phyloP scores from a whole-genome alignment of 2,888 invertebrate genomes.

The Clitarchus hookeri region DNA sequence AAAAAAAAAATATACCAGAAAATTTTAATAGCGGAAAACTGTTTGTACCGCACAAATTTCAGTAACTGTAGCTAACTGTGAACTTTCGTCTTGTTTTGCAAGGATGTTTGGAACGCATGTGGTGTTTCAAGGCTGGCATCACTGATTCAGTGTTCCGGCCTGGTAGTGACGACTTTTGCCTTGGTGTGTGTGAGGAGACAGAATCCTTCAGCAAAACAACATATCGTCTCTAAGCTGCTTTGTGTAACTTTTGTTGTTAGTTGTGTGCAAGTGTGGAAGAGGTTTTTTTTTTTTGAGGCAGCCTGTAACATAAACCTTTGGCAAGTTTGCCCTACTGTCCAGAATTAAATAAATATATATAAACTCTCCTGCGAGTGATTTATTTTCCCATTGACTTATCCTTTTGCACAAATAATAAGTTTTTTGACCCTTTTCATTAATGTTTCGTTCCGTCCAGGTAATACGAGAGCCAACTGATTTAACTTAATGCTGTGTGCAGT shows the following conservation, averaged over 20 bases:
- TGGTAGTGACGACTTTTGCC: not conserved
- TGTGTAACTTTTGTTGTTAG: not conserved
- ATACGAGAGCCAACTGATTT: no score
- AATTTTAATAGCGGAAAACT: not conserved
- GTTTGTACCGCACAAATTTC: not conserved
- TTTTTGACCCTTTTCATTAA: no score
- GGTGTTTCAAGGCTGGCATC: not conserved
- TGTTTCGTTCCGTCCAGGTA: no score
- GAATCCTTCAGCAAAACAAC: not conserved
- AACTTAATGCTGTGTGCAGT: no score
- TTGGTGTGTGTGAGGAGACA: not conserved
- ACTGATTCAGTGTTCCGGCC: not conserved
- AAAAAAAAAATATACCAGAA: not conserved
- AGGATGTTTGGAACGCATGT: not conserved
- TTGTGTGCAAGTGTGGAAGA: not conserved
- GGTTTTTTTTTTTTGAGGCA: not conserved
- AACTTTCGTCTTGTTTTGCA: not conserved
- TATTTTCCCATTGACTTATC: no score
- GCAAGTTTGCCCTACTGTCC: slow-evolving; percentile 14
- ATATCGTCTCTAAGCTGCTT: slow-evolving; percentile 3
- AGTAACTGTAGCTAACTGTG: not conserved
- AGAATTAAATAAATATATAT: not conserved
- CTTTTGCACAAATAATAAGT: no score
- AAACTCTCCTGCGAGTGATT: not conserved
- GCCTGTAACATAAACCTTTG: not conserved